A percentile compares a stretch with the other conserved stretches of the same genome.
Conservation (phyloP, 92 coral and sea anemone genomes). For the Bergia sp. region DNA sequence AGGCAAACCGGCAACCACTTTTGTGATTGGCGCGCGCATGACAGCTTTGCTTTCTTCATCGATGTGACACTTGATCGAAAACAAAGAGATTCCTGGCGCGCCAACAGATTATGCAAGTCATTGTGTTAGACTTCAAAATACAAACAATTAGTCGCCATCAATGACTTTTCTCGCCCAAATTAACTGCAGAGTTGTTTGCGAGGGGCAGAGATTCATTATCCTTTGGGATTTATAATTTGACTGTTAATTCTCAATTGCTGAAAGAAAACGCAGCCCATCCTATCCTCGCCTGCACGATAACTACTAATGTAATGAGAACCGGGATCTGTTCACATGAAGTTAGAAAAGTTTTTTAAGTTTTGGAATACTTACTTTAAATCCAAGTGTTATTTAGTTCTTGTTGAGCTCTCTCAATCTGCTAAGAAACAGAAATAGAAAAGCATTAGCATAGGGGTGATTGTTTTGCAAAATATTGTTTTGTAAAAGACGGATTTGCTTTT, state of each 20-base stretch:
- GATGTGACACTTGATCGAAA: conserved; percentile 29
- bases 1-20: neutral
- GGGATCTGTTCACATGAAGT: neutral
- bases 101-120: conserved; percentile 53
- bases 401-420: conserved; percentile 26
- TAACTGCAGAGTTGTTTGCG: conserved; percentile 56
- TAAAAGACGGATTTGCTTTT: conserved; percentile 20
- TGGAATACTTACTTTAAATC: conserved; percentile 16
- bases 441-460: conserved; percentile 32
- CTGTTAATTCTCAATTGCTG: conserved; percentile 26
- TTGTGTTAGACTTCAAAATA: conserved; percentile 45
- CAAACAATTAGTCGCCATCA: conserved; percentile 57
- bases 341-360: neutral
- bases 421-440: conserved; percentile 12
- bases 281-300: neutral
- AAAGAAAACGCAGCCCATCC: neutral
- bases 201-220: conserved; percentile 46
- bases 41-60: conserved; percentile 27
- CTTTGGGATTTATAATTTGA: conserved; percentile 26
- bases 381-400: neutral
- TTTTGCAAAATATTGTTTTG: conserved; percentile 2
- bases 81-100: conserved; percentile 72
- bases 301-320: neutral
- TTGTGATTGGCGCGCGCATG: conserved; percentile 48
- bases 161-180: conserved; percentile 59